Evolutionary conservation across 2,888 invertebrate species (phyloP), one percentile per base, ranked within the genome.

Genomic region (Saturnia japonica): DNA sequence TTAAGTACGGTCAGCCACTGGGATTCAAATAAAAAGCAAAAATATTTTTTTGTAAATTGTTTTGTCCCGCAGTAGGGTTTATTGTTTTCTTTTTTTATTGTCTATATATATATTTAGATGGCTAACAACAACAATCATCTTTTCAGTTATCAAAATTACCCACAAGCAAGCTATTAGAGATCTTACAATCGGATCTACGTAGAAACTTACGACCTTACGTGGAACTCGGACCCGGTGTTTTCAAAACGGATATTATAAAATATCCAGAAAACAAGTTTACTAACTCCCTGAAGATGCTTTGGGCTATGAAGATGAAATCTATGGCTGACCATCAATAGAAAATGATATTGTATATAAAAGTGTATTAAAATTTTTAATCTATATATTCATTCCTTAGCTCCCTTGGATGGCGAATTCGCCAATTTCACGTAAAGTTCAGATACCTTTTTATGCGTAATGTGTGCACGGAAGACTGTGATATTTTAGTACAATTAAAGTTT

Each of bases 191-290:
- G 51, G 42, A n/a, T 12, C 19, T 47, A 3, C 69, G 72, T 16
- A 72, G 67, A 0, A 34, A 54, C 7, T 42, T 60, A 47, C 45
- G 25, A 40, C 72, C 72, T 7, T 60, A 54, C 25, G 69, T 69
- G 22, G 88, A 87, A 69, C 19, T 81, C 1, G 83, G 78, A 0
- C 87, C 86, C 0, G 90, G 91, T 0, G 72, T 79, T 0, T 75
- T 82, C 67, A 90, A 90, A 73, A 43, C 79, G 0, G 77, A 79
- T 12, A 73, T 78, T 2, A 12, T 79, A 0, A 72, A 72, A 0
- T 82, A 83, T 69, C 80, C 85, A 0, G 71, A 76, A 0, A 72
- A 82, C 0, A 75, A 69, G 51, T 75, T 85, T 0, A 72, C 74
- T 2, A 73, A 74, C 0, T 75, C 82, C 0, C 73, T 88, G 47